These are phyloP conservation scores for Monoplex corrugatus DNA, from an alignment of 2,888 invertebrate genomes.

Conservation along the genomic window DNA sequence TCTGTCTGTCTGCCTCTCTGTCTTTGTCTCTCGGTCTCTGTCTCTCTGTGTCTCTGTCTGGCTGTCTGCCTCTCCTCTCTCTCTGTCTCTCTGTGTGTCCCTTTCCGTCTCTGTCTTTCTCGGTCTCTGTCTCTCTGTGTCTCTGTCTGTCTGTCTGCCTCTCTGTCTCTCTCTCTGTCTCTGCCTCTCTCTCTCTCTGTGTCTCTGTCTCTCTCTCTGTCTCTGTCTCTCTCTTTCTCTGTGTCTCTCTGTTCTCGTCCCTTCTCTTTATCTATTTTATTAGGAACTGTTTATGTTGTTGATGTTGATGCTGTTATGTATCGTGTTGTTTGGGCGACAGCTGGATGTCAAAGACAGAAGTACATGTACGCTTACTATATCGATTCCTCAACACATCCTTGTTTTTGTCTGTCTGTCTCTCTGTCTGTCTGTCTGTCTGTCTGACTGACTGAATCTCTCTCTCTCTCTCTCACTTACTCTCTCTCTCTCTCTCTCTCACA, in stretches of 20 bases:
- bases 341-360: no score
- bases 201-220: background rate
- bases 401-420: no score
- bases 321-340: no score
- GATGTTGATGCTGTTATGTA: no score
- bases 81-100: background rate
- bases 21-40: background rate
- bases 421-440: no score
- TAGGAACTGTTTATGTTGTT: no score
- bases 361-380: no score
- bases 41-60: background rate
- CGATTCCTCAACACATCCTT: no score
- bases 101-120: background rate
- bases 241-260: no score
- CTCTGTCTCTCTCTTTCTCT: background rate
- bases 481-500: background rate
- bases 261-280: no score
- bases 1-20: background rate
- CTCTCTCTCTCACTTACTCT: background rate
- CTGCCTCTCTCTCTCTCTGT: background rate
- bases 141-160: background rate
- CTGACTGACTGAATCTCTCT: no score
- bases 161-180: background rate
- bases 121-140: background rate
- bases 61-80: background rate